Evolutionary conservation across 2,113 vertebrate species (phyloP).

Genomic region (Cervus canadensis): DNA sequence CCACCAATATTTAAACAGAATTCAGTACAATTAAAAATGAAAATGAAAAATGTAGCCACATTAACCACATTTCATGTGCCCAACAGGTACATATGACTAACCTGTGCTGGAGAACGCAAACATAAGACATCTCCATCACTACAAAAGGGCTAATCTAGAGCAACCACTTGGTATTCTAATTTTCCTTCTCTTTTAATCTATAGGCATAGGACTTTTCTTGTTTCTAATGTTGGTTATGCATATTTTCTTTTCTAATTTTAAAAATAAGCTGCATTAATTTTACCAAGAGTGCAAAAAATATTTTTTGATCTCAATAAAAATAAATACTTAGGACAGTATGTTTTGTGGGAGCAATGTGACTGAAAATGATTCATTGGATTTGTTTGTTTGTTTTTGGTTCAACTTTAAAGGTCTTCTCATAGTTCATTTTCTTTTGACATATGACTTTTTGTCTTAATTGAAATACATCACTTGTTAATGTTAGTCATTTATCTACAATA

Average conservation of each 20-base stretch:
- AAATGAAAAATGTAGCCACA: neutral
- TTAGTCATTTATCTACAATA: neutral
- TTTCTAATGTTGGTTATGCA: neutral
- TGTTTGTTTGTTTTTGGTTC: neutral
- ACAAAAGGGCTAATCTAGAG: neutral
- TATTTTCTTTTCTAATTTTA: neutral
- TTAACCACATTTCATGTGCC: neutral
- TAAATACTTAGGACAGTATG: neutral
- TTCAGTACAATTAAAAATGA: neutral
- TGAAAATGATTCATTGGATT: neutral
- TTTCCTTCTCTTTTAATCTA: neutral
- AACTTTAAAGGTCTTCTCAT: neutral
- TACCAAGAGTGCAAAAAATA: neutral
- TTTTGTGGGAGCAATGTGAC: neutral
- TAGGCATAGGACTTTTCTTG: neutral
- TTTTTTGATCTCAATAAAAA: neutral
- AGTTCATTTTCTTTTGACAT: neutral
- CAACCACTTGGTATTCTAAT: neutral
- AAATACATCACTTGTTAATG: neutral
- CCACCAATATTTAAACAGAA: neutral
- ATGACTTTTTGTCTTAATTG: neutral
- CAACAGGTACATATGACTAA: neutral
- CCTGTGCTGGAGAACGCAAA: neutral
- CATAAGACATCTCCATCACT: neutral
- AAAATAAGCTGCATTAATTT: neutral